Percentiles rank a stretch among this genome's conserved stretches.
phyloP scores from a whole-genome alignment of 1,140 invertebrate genomes.

The Papilio aristodemus region DNA sequence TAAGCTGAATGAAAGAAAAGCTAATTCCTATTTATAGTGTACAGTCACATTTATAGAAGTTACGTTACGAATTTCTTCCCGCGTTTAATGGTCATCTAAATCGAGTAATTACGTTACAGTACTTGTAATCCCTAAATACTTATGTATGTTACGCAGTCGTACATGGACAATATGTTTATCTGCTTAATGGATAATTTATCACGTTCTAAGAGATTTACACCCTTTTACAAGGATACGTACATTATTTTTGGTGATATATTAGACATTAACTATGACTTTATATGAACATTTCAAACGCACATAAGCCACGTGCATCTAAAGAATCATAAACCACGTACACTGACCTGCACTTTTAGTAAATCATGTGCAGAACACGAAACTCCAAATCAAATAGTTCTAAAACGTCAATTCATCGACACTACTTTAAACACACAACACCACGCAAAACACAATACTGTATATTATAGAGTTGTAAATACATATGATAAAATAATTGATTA shows the following conservation, averaged over 20 bases:
- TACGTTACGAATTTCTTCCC: no score
- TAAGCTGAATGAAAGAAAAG: no score
- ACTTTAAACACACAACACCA: background rate
- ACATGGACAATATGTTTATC: no score
- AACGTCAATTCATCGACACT: background rate
- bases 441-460: background rate
- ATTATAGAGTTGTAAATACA: background rate
- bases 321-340: background rate
- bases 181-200: no score
- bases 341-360: constrained; percentile 5
- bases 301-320: background rate
- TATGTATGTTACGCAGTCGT: no score
- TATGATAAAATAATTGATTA: background rate
- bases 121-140: no score
- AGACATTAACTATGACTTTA: background rate
- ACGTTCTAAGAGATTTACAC: no score
- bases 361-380: background rate
- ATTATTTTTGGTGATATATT: background rate
- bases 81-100: no score
- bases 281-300: background rate
- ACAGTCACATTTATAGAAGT: no score
- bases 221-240: no score
- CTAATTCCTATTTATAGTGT: no score
- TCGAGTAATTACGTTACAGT: no score
- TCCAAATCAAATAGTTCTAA: background rate